Evolutionary conservation across 2,113 vertebrate genomes (phyloP).

Genomic region (Eurypyga helias): DNA sequence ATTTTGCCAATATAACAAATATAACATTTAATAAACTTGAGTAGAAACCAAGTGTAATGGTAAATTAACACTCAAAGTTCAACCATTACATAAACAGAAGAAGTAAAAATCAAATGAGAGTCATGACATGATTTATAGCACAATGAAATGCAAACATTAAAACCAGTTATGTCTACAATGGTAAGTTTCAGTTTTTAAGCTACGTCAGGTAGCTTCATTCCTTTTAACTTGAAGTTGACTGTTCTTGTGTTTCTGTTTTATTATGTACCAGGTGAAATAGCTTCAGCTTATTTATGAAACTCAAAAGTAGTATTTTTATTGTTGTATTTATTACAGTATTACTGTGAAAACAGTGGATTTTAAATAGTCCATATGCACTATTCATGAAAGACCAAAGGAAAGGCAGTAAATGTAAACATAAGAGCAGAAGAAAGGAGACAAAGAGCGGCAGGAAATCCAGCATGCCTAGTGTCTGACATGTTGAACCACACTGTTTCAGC

Average conservation of each 20-base stretch:
- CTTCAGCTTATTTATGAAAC: not conserved
- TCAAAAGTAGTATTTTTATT: not conserved
- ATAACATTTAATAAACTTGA: not conserved
- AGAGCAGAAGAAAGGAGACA: not conserved
- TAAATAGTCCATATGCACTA: not conserved
- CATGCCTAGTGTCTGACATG: not conserved
- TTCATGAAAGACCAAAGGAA: not conserved
- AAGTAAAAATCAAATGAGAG: not conserved
- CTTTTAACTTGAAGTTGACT: not conserved
- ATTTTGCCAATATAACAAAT: not conserved
- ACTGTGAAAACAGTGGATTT: not conserved
- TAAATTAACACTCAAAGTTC: not conserved
- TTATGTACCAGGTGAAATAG: not conserved
- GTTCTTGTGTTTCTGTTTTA: not conserved
- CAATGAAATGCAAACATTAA: not conserved
- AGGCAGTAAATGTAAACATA: not conserved
- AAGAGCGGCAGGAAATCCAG: not conserved
- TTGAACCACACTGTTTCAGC: not conserved
- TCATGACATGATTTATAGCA: not conserved
- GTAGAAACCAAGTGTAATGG: rapidly evolving
- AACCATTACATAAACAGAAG: not conserved
- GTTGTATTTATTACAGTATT: not conserved
- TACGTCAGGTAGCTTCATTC: rapidly evolving
- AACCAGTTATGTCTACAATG: not conserved
- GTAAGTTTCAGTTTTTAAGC: not conserved